Evolutionary conservation across 2,797 vertebrate species (phyloP).

Genomic region (Liasis olivaceus): DNA sequence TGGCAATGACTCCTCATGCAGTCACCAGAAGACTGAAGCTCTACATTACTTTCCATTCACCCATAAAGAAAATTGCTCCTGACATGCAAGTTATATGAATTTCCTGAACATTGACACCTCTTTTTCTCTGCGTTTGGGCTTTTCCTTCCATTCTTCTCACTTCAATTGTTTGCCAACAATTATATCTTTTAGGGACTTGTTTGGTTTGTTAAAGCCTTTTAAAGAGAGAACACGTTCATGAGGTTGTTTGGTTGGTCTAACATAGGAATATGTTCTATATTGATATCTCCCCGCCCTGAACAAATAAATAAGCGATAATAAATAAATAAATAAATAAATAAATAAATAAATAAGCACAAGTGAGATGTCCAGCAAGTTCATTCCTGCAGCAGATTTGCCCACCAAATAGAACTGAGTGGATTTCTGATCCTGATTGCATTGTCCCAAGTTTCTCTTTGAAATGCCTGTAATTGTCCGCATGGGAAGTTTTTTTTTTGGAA

Average conservation of each 20-base stretch:
- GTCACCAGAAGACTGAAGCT: background rate
- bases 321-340: too few species aligned
- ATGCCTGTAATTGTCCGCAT: background rate
- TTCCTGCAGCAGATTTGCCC: background rate
- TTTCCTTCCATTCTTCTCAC: background rate
- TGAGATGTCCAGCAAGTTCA: background rate
- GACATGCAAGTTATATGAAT: background rate
- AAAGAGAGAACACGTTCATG: background rate
- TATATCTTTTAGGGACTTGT: background rate
- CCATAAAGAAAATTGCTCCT: background rate
- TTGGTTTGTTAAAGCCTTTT: background rate
- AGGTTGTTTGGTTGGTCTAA: background rate
- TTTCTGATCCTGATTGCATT: background rate
- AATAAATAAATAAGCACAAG: background rate
- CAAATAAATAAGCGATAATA: background rate
- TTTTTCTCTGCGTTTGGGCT: background rate
- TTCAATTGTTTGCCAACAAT: background rate
- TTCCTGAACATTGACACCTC: background rate
- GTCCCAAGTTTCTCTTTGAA: background rate
- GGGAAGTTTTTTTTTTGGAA: background rate
- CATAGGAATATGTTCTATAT: background rate
- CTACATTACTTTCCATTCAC: background rate
- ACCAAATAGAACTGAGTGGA: background rate
- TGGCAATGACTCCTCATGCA: background rate
- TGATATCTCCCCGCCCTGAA: background rate